Percentiles rank a stretch among this genome's conserved stretches.
These are phyloP conservation scores for Ctenicera cuprea DNA, from an alignment of 2,888 invertebrate genomes.

Conservation along the genomic window DNA sequence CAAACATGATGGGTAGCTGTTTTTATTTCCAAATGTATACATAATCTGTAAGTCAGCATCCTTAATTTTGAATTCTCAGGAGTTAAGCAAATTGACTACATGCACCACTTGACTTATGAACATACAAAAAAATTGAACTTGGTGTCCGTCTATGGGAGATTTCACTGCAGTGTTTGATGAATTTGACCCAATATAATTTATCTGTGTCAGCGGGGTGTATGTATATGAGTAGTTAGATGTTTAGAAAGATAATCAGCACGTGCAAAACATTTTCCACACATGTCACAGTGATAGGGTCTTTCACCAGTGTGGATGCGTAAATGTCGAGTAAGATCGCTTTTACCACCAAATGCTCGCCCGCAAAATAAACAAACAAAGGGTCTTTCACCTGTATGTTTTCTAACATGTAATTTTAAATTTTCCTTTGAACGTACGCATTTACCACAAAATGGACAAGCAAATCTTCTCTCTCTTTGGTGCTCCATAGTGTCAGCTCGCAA, in stretches of 20 bases:
- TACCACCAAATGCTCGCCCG: conserved; percentile 91
- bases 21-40: too few species aligned
- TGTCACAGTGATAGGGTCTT: conserved; percentile 93
- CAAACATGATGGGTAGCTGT: too few species aligned
- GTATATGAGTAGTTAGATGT: conserved; percentile 93
- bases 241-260: conserved; percentile 93
- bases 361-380: conserved; percentile 95
- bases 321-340: conserved; percentile 90
- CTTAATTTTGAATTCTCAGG: too few species aligned
- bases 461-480: conserved; percentile 83
- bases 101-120: too few species aligned
- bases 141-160: too few species aligned
- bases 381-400: conserved; percentile 91
- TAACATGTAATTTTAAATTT: conserved; percentile 90
- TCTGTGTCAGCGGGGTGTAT: conserved; percentile 77
- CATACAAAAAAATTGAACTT: too few species aligned
- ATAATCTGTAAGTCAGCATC: too few species aligned
- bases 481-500: conserved; percentile 78
- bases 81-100: too few species aligned
- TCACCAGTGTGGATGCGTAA: conserved; percentile 92
- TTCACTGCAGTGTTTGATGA: too few species aligned
- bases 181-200: conserved; percentile 9
- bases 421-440: conserved; percentile 93
- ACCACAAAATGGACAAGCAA: conserved; percentile 92
- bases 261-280: conserved; percentile 94